Evolutionary conservation across 1,140 invertebrate species (phyloP).

Genomic region (Drosophila leontia): DNA sequence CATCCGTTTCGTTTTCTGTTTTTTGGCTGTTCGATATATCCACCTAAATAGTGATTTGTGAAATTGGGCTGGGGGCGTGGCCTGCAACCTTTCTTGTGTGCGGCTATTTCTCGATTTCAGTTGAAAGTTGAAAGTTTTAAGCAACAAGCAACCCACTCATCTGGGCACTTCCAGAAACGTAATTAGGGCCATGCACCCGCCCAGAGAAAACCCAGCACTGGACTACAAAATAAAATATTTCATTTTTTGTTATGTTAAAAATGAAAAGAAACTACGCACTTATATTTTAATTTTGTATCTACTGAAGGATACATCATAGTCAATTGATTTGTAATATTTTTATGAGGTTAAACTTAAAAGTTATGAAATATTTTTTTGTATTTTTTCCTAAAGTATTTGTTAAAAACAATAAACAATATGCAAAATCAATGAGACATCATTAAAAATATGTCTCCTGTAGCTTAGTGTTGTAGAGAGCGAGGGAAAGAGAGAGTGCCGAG

Average conservation of each 20-base stretch:
- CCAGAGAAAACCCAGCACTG: slow-evolving; percentile 1
- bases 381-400: background rate
- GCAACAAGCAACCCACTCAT: slow-evolving; percentile 62
- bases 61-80: slow-evolving; percentile 60
- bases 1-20: slow-evolving; percentile 30
- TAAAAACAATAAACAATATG: background rate
- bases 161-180: slow-evolving; percentile 51
- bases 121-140: slow-evolving; percentile 18
- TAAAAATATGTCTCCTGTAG: background rate
- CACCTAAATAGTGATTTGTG: slow-evolving; percentile 50
- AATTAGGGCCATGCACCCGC: slow-evolving; percentile 57
- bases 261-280: no score
- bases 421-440: background rate
- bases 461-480: slow-evolving; percentile 16
- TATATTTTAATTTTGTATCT: no score
- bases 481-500: slow-evolving; percentile 1
- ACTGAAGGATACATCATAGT: no score
- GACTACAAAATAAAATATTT: background rate
- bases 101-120: slow-evolving; percentile 1
- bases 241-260: no score
- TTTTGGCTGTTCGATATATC: slow-evolving; percentile 48
- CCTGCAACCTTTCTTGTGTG: slow-evolving; percentile 47
- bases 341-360: no score
- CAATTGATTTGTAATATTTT: no score
- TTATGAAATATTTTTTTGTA: no score